Conservation (phyloP, 2,113 vertebrate genomes). For the Epinephelus moara region DNA sequence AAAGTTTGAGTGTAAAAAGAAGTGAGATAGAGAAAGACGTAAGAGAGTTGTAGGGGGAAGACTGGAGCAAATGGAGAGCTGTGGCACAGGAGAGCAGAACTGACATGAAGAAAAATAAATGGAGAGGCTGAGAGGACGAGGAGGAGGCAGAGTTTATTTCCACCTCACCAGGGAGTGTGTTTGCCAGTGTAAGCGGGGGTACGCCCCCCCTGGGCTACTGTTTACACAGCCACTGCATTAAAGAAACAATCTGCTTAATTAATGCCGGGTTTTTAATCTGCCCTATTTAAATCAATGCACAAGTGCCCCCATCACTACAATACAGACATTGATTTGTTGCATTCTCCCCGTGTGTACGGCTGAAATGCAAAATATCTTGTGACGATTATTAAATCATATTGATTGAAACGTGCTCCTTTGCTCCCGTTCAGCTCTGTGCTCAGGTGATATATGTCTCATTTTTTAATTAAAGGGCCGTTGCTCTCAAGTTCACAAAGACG, state of each 20-base stretch:
- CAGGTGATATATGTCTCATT: conserved; percentile 11
- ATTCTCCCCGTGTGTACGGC: not conserved
- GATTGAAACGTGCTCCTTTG: conserved; percentile 12
- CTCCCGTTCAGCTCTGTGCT: not conserved
- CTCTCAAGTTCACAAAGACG: conserved; percentile 10
- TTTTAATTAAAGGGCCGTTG: conserved; percentile 39
- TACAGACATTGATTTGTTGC: conserved; percentile 45
- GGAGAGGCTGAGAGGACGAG: too few relatives aligned
- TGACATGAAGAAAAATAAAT: conserved; percentile 5
- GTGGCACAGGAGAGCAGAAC: not conserved
- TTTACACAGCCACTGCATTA: conserved; percentile 16
- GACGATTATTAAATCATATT: conserved; percentile 43
- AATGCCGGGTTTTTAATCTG: conserved; percentile 48
- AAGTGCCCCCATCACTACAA: conserved; percentile 24
- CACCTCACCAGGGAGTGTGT: conserved; percentile 29
- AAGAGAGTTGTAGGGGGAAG: not conserved
- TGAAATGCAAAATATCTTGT: conserved; percentile 16
- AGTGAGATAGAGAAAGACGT: not conserved
- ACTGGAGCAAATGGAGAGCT: not conserved
- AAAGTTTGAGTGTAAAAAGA: not conserved
- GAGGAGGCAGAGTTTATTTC: conserved; percentile 8
- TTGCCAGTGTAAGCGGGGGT: not conserved
- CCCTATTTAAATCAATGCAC: conserved; percentile 32
- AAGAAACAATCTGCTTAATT: conserved; percentile 65
- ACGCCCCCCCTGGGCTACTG: not conserved